Conservation (phyloP, 2,797 vertebrate species). For the Monodelphis domestica region DNA sequence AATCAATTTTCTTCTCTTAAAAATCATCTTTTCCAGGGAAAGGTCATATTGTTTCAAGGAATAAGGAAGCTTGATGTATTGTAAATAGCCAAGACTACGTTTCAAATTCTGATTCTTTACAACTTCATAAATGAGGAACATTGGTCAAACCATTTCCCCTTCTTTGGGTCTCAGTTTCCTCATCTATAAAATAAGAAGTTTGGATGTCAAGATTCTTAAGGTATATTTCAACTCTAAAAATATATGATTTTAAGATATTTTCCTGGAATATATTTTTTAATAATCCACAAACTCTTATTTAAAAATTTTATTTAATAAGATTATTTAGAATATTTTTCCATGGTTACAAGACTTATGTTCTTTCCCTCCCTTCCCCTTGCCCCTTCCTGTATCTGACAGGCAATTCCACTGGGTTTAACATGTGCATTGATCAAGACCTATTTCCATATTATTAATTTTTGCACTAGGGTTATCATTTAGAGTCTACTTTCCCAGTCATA, state of each 20-base stretch:
- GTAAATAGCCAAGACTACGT: not conserved
- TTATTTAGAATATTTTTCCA: no score
- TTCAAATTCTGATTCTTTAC: not conserved
- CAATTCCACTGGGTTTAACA: no score
- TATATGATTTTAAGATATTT: not conserved
- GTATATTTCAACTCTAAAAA: not conserved
- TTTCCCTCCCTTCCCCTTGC: no score
- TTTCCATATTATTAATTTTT: no score
- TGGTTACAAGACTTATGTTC: no score
- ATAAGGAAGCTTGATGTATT: not conserved
- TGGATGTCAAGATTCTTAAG: not conserved
- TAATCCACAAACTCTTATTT: no score
- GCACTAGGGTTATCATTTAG: no score
- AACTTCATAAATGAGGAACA: not conserved
- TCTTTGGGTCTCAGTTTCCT: not conserved
- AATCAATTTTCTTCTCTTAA: not conserved
- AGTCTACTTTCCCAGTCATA: no score
- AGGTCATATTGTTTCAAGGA: slow-evolving; percentile 18
- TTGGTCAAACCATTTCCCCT: not conserved
- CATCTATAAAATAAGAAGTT: not conserved
- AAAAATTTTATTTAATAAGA: no score
- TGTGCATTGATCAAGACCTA: no score
- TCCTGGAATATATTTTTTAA: not conserved
- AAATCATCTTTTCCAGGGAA: slow-evolving; percentile 28
- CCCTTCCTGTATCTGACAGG: no score